A percentile compares a stretch with the other conserved stretches of the same genome.
Evolutionary conservation across 2,797 vertebrate species (phyloP).

Genomic region (Enteromius unitaeniatus): DNA sequence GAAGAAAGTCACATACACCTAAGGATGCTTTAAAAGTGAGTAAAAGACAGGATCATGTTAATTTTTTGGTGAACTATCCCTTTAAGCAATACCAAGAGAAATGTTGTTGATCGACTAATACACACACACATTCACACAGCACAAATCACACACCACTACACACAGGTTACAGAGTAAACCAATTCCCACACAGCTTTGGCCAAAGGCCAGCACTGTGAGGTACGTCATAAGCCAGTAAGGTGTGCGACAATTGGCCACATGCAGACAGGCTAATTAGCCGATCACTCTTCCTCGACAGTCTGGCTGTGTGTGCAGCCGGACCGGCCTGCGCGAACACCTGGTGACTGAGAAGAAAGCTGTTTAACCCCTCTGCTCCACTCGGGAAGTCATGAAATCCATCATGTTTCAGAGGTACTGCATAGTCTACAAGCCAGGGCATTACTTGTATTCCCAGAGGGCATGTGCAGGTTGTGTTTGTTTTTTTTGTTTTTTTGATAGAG

Average conservation of each 20-base stretch:
- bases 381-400: conserved; percentile 43
- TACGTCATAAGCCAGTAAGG: conserved; percentile 55
- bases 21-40: no score
- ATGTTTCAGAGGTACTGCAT: conserved; percentile 22
- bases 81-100: conserved; percentile 26
- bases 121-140: neutral
- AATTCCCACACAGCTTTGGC: conserved; percentile 41
- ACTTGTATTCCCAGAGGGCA: conserved; percentile 17
- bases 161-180: conserved; percentile 34
- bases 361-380: conserved; percentile 31
- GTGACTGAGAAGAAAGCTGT: conserved; percentile 26
- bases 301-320: neutral
- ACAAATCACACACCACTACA: conserved; percentile 5
- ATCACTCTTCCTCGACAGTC: conserved; percentile 51
- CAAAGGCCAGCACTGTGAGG: conserved; percentile 27
- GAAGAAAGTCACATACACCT: no score
- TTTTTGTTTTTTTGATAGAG: neutral
- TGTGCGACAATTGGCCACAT: conserved; percentile 38
- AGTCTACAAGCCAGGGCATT: neutral
- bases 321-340: conserved; percentile 10
- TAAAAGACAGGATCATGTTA: no score
- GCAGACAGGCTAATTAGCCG: conserved; percentile 60
- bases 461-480: conserved; percentile 1
- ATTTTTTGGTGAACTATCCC: no score
- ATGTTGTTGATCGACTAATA: conserved; percentile 19